Conservation (phyloP, 1,140 invertebrate genomes). For the Schlechtendalia chinensis region DNA sequence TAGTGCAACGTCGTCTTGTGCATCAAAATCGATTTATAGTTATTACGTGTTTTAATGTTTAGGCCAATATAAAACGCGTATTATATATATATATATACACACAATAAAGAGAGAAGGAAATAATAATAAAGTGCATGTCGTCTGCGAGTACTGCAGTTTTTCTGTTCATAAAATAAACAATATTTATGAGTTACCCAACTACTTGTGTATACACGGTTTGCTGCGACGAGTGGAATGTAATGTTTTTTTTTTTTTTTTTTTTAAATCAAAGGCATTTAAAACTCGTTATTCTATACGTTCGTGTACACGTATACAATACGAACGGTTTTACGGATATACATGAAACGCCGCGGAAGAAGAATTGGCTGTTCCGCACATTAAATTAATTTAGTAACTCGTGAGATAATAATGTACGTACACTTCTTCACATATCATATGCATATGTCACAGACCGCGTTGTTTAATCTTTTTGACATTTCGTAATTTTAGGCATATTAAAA, state of each 20-base stretch:
- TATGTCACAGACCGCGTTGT: no score
- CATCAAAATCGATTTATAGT: conserved; percentile 42
- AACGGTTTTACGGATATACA: neutral
- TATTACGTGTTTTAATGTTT: conserved; percentile 37
- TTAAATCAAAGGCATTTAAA: conserved; percentile 26
- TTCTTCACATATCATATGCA: no score
- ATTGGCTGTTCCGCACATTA: neutral
- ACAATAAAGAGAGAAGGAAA: conserved; percentile 10
- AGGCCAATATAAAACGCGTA: conserved; percentile 22
- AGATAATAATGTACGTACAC: neutral
- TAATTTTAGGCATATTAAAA: neutral
- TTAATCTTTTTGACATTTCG: neutral
- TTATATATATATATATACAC: neutral
- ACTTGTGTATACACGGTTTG: neutral
- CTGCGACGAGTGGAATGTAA: neutral
- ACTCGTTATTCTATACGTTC: conserved; percentile 13
- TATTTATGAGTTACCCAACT: conserved; percentile 25
- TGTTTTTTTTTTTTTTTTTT: neutral
- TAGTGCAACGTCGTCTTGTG: conserved; percentile 30
- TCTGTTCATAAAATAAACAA: conserved; percentile 42
- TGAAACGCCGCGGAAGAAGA: neutral
- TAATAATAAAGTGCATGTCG: conserved; percentile 38
- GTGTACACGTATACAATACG: neutral
- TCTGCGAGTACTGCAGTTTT: conserved; percentile 1
- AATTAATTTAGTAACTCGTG: neutral